Base-by-base conservation (phyloP, 2,888 invertebrate species). In the Meghimatium bilineatum region DNA sequence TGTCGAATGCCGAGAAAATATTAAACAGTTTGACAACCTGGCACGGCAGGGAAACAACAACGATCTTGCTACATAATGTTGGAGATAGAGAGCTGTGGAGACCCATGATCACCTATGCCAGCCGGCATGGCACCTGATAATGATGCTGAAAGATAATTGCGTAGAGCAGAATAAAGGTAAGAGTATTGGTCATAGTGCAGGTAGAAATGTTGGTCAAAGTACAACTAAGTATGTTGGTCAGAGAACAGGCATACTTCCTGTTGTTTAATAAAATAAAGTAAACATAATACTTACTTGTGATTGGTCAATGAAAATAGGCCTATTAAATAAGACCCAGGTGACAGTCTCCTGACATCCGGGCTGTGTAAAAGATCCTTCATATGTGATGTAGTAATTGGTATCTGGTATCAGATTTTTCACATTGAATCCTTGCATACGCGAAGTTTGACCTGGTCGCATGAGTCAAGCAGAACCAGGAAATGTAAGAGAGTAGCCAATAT, bases 281-380 rank as follows among this genome's bases (percentile, higher is more conserved):
- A 38, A 49, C 10, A 2, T n/a, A 29, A 23, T 2, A 74, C 75
- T 52, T 75, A 84, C 84, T 52, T 76, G 84, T 56, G 79, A 49
- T n/a, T 66, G 74, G 17, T 80, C 52, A 93, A 99, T 97, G 95
- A 98, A 99, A 93, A 99, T 97, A 87, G 99, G 99, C 94, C 98
- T 98, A 95, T 99, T 99, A 94, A 98, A 96, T 91, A 99, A 97
- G 92, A 99, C 96, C 99, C 99, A 99, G 84, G 99, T 97, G 67
- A 98, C 97, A 26, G 99, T 99, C 94, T 99, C 99, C 96, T 98
- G 98, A 94, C 99, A 99, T 80, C 98, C 94, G 12, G 99, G 99
- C 94, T 98, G 98, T 84, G 99, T 99, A 90, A 98, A 97, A 89
- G 98, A 98, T 34, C 99, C 99, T 93, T 99, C 98, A 94, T 99